Evolutionary conservation across 2,888 invertebrate species (phyloP).

Genomic region (Neoascia interrupta): DNA sequence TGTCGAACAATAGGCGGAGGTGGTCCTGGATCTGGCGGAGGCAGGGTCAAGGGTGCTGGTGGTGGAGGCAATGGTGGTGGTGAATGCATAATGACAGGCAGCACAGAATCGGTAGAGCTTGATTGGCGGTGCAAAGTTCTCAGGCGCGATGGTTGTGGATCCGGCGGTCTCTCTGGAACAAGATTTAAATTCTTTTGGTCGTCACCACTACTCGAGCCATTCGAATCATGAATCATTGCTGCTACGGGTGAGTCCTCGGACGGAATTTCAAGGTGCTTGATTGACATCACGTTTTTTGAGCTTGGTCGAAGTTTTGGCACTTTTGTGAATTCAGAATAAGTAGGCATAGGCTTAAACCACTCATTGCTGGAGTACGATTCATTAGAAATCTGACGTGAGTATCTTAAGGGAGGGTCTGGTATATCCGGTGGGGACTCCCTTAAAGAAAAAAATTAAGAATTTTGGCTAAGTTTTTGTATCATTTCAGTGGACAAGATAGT

Average conservation of each 20-base stretch:
- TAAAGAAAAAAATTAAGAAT: constrained; percentile 6
- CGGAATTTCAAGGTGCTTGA: constrained; percentile 76
- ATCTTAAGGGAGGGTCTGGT: constrained; percentile 63
- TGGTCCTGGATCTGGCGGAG: constrained; percentile 72
- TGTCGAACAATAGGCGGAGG: constrained; percentile 71
- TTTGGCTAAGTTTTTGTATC: no score
- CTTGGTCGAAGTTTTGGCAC: constrained; percentile 78
- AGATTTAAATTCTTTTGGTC: constrained; percentile 74
- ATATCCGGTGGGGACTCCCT: constrained; percentile 68
- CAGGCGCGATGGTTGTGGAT: constrained; percentile 71
- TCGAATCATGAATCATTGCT: constrained; percentile 78
- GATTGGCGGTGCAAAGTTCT: constrained; percentile 72
- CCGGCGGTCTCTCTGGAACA: constrained; percentile 72
- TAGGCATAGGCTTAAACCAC: constrained; percentile 77
- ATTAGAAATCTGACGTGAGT: constrained; percentile 72
- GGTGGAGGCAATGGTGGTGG: constrained; percentile 68
- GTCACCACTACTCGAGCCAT: constrained; percentile 77
- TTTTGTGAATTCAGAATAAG: constrained; percentile 78
- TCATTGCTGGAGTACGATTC: constrained; percentile 76
- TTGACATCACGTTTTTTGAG: constrained; percentile 79
- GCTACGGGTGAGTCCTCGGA: constrained; percentile 77
- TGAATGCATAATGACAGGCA: constrained; percentile 67
- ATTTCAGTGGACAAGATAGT: no score
- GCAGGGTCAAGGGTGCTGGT: constrained; percentile 42
- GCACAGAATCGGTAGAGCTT: constrained; percentile 46